Evolutionary conservation across 2,888 invertebrate genomes (phyloP).

Genomic region (Brenthis hecate): DNA sequence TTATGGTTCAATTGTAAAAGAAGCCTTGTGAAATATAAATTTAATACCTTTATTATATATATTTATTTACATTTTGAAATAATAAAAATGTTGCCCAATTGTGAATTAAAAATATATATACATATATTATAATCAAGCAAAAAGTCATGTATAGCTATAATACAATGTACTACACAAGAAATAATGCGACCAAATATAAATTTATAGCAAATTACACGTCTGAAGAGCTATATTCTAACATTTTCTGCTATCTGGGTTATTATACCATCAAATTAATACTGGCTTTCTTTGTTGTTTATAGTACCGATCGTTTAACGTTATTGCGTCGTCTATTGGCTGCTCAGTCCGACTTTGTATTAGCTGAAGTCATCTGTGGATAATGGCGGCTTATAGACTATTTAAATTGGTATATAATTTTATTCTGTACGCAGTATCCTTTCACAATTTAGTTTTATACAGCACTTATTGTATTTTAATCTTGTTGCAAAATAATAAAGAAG

Average conservation of each 20-base stretch:
- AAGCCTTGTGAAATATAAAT: too few species aligned
- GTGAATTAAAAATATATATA: too few species aligned
- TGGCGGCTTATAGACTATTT: slow-evolving; percentile 18
- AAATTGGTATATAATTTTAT: slow-evolving; percentile 17
- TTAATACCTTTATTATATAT: too few species aligned
- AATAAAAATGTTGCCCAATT: too few species aligned
- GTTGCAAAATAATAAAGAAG: slow-evolving; percentile 13
- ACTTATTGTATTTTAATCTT: slow-evolving; percentile 6
- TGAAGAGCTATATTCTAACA: slow-evolving; percentile 24
- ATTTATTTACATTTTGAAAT: too few species aligned
- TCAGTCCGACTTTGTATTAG: slow-evolving; percentile 13
- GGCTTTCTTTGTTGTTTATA: slow-evolving; percentile 65
- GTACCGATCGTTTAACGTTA: slow-evolving; percentile 32
- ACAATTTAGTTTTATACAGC: slow-evolving; percentile 11
- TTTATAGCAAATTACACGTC: slow-evolving; percentile 1
- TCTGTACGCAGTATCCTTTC: slow-evolving; percentile 13
- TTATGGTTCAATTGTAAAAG: too few species aligned
- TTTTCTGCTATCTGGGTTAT: slow-evolving; percentile 32
- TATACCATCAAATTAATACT: slow-evolving; percentile 61
- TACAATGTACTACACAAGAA: not conserved
- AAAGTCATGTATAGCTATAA: slow-evolving; percentile 3
- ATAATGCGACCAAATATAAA: slow-evolving; percentile 14
- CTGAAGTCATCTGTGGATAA: slow-evolving; percentile 20
- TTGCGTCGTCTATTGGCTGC: slow-evolving; percentile 18
- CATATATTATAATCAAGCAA: slow-evolving; percentile 9